Conservation (phyloP, 2,888 invertebrate species). For the Cephus runcator region DNA sequence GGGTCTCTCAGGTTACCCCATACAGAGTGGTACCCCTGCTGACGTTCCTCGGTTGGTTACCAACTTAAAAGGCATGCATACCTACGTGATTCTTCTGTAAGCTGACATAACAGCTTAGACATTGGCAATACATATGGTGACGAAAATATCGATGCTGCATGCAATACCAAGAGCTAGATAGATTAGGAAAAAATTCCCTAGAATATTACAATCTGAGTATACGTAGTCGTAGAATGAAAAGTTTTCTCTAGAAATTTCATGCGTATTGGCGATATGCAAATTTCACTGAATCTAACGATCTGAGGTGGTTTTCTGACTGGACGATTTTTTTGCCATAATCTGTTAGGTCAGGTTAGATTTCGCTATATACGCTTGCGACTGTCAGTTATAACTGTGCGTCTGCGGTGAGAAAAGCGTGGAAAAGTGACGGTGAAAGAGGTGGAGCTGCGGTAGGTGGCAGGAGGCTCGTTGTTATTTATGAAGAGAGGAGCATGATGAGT, state of each 20-base stretch:
- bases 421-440: not conserved
- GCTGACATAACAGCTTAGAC: not conserved
- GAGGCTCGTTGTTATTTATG: constrained; percentile 2
- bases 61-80: not conserved
- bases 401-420: not conserved
- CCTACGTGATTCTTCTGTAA: not conserved
- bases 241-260: too few relatives aligned
- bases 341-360: not conserved
- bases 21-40: not conserved
- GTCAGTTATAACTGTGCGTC: not conserved
- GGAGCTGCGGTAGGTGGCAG: not conserved
- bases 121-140: not conserved
- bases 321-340: too few relatives aligned
- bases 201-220: too few relatives aligned
- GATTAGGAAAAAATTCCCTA: not conserved
- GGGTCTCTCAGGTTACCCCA: constrained; percentile 1
- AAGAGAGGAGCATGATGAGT: constrained; percentile 3
- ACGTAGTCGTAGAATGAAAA: too few relatives aligned
- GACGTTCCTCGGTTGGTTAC: not conserved
- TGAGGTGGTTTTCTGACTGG: not conserved
- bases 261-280: too few relatives aligned
- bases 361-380: not conserved
- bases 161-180: not conserved
- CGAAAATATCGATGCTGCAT: not conserved
- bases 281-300: too few relatives aligned